Percentiles rank a stretch among this genome's conserved stretches.
Evolutionary conservation across 2,888 invertebrate genomes (phyloP).

Genomic region (Taenaris catops): DNA sequence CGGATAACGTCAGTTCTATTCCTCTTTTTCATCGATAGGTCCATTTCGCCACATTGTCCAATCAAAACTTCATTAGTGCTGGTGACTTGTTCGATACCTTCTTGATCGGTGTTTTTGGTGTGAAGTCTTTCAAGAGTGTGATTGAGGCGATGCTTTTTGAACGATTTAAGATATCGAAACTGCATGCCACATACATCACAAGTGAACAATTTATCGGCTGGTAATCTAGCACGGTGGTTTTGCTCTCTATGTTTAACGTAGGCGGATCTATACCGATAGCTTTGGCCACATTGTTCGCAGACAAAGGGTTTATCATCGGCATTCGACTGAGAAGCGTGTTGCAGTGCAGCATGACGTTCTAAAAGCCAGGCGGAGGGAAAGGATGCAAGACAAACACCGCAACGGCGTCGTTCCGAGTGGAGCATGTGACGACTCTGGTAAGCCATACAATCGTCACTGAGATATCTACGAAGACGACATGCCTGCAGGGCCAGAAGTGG

Average conservation of each 20-base stretch:
- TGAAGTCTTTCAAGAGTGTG: constrained; percentile 92
- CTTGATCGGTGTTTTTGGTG: constrained; percentile 80
- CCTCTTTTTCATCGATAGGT: constrained; percentile 76
- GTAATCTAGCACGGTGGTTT: constrained; percentile 91
- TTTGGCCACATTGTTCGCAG: constrained; percentile 95
- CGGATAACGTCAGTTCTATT: constrained; percentile 58
- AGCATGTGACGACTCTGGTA: constrained; percentile 58
- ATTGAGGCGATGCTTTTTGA: constrained; percentile 93
- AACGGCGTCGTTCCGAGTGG: constrained; percentile 79
- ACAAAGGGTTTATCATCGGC: constrained; percentile 93
- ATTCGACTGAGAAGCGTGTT: constrained; percentile 84
- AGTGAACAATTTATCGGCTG: constrained; percentile 93
- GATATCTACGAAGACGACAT: constrained; percentile 67
- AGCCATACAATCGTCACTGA: constrained; percentile 72
- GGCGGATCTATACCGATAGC: constrained; percentile 92
- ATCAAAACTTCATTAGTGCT: constrained; percentile 85
- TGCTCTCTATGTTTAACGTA: constrained; percentile 88
- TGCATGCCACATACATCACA: constrained; percentile 97
- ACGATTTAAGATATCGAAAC: constrained; percentile 92
- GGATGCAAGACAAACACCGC: constrained; percentile 91
- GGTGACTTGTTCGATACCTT: constrained; percentile 83
- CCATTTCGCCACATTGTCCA: constrained; percentile 78
- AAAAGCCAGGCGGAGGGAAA: constrained; percentile 94
- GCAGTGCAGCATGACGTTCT: constrained; percentile 91
- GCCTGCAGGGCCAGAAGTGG: constrained; percentile 70